A percentile compares a stretch with the other conserved stretches of the same genome.
These are phyloP conservation scores for Rallus limicola DNA, from an alignment of 2,113 vertebrate species.

Conservation along the genomic window DNA sequence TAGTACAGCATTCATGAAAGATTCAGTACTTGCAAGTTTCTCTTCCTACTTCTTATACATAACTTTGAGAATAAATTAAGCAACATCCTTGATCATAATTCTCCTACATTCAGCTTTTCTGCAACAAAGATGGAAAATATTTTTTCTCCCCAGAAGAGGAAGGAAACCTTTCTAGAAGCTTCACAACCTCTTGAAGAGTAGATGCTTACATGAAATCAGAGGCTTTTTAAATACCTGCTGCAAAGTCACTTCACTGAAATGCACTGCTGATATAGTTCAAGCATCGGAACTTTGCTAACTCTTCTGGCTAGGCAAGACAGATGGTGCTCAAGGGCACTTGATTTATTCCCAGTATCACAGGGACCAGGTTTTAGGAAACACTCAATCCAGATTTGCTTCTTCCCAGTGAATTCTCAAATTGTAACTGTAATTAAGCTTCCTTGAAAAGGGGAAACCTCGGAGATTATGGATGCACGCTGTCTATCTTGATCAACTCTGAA, in stretches of 20 bases:
- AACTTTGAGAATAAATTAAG: background rate
- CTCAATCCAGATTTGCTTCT: background rate
- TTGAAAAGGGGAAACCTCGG: background rate
- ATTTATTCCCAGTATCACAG: background rate
- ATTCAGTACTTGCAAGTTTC: background rate
- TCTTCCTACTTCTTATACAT: background rate
- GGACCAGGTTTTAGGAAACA: background rate
- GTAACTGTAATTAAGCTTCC: background rate
- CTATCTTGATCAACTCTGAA: background rate
- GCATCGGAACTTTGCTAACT: background rate
- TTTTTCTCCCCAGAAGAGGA: background rate
- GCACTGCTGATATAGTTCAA: background rate
- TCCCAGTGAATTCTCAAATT: background rate
- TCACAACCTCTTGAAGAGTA: background rate
- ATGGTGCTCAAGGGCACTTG: background rate
- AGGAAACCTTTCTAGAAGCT: background rate
- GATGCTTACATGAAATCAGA: background rate
- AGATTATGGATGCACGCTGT: background rate
- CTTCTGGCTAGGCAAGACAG: background rate
- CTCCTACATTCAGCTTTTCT: background rate
- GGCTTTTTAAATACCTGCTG: background rate
- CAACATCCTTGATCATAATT: background rate
- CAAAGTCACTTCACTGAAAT: background rate
- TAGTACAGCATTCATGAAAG: background rate
- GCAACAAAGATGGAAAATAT: background rate